Evolutionary conservation across 2,888 invertebrate genomes (phyloP), one percentile per base, ranked within the genome.

Genomic region (Drosophila suboccidentalis): DNA sequence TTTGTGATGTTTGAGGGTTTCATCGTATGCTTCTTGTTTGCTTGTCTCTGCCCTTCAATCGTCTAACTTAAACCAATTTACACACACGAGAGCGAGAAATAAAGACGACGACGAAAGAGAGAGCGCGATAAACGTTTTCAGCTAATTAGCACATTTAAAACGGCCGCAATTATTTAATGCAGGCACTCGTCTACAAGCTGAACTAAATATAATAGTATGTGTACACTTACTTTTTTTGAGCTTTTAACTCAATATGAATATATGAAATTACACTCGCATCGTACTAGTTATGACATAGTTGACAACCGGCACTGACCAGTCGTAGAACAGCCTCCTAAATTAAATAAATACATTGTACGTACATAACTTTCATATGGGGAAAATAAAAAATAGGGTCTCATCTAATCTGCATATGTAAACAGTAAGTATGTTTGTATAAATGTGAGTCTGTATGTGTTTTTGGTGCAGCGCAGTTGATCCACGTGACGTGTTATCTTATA

Each of bases 91-190:
- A 36, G 39, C 44, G 46, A 38, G 55, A 57, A 17, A 54, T n/a
- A 55, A 32, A 22, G 11, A 49, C 50, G 22, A 49, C 41, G 44
- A 49, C 41, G 44, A 71, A 60, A 19, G 19, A 51, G 53, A 22
- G 50, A 64, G 73, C 61, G 75, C 71, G 71, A 78, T 84, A 83
- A 83, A 82, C 82, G 82, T 83, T 83, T 89, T 78, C 75, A 85
- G 59, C 75, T 75, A 83, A 83, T 83, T 83, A 83, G 82, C 83
- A 83, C 83, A 78, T 90, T 69, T 51, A 47, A 57, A 62, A 67
- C 51, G 68, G 60, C 53, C 55, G 57, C 80, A 80, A 80, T 80
- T 67, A 68, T 82, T 65, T 50, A 79, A 59, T 60, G 62, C 72
- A 68, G 53, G 38, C 51, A 62, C 50, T 51, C 50, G 15, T 36